Evolutionary conservation across 2,113 vertebrate species (phyloP), one percentile per base, ranked within the genome.

Genomic region (Microcebus jonahi): DNA sequence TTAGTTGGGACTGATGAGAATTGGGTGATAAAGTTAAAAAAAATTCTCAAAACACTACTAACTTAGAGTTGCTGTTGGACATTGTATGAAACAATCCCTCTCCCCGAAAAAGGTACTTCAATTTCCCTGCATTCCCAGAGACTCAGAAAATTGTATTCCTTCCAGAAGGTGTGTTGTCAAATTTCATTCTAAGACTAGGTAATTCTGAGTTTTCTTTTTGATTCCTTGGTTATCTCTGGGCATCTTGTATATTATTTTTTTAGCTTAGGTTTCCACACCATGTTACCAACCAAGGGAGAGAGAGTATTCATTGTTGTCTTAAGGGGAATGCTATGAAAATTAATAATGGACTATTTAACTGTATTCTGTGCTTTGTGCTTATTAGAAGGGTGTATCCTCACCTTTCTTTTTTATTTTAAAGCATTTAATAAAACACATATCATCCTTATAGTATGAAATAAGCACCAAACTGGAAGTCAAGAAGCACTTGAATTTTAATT

Each of bases 1-100:
- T 97, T 96, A 85, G 96, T 97, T 92, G 90, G 96, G 97, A 93
- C 94, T 76, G 88, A 86, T 50, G 67, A 95, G 87, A 96, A 89
- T 1, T 92, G 80, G 63, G 87, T 93, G 39, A 94, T 87, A 96
- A 91, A 82, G 67, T 97, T 65, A 96, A 96, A 95, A 93, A 93
- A 73, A 83, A 75, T 94, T 91, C 31, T 65, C 61, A 25, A 91
- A 95, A 95, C 55, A 91, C 57, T 70, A 67, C 18, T 79, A 86
- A 93, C 31, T 27, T 79, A 53, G 70, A 34, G 21, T 94, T 79
- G 75, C 57, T 65, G 20, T 68, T 93, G 80, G 55, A 92, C 42
- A 14, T 76, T 77, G 67, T 77, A 13, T 67, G 59, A 59, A 50
- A 80, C 13, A 53, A 3, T 6, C 15, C 27, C 23, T n/a, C 21